A percentile compares a stretch with the other conserved stretches of the same genome.
phyloP scores from a whole-genome alignment of 2,888 invertebrate species.

The Empis livida region DNA sequence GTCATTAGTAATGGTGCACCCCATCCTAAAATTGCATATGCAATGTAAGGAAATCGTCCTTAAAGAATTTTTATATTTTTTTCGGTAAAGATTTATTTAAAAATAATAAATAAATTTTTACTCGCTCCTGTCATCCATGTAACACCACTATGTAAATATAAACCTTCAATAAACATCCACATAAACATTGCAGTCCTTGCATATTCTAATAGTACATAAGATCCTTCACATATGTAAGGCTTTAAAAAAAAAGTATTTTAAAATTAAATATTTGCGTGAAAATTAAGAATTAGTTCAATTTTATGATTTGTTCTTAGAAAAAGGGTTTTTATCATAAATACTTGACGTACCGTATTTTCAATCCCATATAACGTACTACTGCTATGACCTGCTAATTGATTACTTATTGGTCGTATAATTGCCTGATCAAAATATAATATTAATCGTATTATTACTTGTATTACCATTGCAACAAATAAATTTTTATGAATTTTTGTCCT shows the following conservation, averaged over 20 bases:
- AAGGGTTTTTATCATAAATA: no score
- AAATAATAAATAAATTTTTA: background rate
- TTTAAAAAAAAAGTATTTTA: conserved; percentile 32
- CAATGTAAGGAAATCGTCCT: conserved; percentile 41
- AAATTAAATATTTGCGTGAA: conserved; percentile 5
- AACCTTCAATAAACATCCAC: conserved; percentile 96
- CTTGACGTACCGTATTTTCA: conserved; percentile 51
- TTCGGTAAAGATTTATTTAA: no score
- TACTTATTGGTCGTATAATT: conserved; percentile 32
- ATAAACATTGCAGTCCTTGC: conserved; percentile 81
- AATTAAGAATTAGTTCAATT: no score
- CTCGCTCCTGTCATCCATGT: conserved; percentile 32
- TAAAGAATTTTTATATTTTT: conserved; percentile 33
- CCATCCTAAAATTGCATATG: conserved; percentile 62
- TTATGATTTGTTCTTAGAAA: background rate
- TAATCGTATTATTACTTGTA: conserved; percentile 60
- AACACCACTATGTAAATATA: conserved; percentile 75
- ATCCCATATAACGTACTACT: conserved; percentile 39
- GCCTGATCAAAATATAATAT: conserved; percentile 65
- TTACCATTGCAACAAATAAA: conserved; percentile 67
- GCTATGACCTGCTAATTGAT: conserved; percentile 25
- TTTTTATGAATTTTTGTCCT: conserved; percentile 78
- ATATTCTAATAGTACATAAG: conserved; percentile 74
- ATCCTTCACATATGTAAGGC: conserved; percentile 68
- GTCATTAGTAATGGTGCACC: conserved; percentile 56